Conservation (phyloP, 2,888 invertebrate species). For the Lissocephala sabroskyi region DNA sequence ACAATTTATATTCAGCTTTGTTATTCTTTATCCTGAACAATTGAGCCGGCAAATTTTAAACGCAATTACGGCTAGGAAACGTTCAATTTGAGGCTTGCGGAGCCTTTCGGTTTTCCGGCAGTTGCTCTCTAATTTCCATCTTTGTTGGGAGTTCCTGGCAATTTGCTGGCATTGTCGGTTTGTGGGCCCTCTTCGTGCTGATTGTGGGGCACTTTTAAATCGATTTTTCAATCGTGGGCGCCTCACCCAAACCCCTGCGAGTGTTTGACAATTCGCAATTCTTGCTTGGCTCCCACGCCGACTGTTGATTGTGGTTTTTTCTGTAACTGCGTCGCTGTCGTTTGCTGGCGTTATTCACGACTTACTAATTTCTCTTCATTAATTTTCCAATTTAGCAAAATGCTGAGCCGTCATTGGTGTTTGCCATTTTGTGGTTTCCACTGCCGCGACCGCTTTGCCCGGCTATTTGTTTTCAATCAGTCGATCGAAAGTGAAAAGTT, state of each 20-base stretch:
- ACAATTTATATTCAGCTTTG: too few relatives aligned
- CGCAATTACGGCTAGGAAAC: too few relatives aligned
- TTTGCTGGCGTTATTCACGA: constrained; percentile 35
- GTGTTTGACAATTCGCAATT: not conserved
- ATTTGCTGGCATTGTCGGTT: not conserved
- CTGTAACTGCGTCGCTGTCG: constrained; percentile 1
- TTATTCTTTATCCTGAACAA: too few relatives aligned
- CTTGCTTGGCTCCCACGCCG: constrained; percentile 19
- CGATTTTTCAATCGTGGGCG: constrained; percentile 1
- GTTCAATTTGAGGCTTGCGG: too few relatives aligned
- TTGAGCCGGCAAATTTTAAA: too few relatives aligned
- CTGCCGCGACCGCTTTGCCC: constrained; percentile 5
- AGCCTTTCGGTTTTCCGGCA: too few relatives aligned
- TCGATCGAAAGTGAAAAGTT: constrained; percentile 56
- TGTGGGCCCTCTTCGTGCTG: too few relatives aligned
- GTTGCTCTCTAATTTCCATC: constrained; percentile 9
- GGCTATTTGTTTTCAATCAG: constrained; percentile 44
- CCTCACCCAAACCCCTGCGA: not conserved
- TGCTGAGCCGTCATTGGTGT: constrained; percentile 20
- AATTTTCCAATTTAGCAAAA: constrained; percentile 34
- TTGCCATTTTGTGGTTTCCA: constrained; percentile 31
- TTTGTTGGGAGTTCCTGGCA: constrained; percentile 2
- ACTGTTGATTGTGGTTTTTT: constrained; percentile 11
- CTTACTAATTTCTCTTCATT: constrained; percentile 46
- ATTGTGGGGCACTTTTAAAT: too few relatives aligned